Conservation (phyloP, 2,888 invertebrate genomes). For the Rhyacophila evoluta region DNA sequence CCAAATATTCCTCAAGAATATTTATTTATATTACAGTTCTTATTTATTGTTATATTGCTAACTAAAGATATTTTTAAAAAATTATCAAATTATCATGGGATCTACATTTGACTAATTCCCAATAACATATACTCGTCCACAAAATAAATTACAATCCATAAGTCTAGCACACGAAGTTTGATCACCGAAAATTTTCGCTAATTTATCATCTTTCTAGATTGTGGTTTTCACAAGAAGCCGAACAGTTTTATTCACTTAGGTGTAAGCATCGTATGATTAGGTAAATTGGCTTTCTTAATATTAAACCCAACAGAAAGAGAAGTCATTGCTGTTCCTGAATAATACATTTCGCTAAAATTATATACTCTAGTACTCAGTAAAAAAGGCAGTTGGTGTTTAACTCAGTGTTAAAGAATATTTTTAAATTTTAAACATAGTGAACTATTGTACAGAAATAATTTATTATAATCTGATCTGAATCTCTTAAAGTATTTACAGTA, state of each 20-base stretch:
- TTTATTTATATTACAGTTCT: constrained; percentile 33
- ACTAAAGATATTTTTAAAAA: constrained; percentile 26
- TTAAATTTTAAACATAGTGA: not conserved
- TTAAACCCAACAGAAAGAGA: not conserved
- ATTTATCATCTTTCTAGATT: constrained; percentile 1
- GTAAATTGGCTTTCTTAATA: constrained; percentile 29
- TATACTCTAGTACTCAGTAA: constrained; percentile 13
- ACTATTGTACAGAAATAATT: not conserved
- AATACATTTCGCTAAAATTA: constrained; percentile 6
- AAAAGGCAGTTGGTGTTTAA: constrained; percentile 8
- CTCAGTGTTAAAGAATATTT: not conserved
- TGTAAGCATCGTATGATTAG: not conserved
- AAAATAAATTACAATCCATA: constrained; percentile 46
- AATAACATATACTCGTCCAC: constrained; percentile 43
- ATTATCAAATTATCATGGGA: constrained; percentile 44
- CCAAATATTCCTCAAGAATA: constrained; percentile 29
- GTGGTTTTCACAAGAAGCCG: not conserved
- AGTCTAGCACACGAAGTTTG: constrained; percentile 42
- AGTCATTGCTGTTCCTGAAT: not conserved
- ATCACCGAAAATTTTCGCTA: constrained; percentile 27
- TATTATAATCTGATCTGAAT: not conserved
- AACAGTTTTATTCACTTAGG: not conserved
- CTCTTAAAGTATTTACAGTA: not conserved
- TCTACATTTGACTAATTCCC: constrained; percentile 48
- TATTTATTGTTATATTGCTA: constrained; percentile 30